These are phyloP conservation scores for Meloe dianella DNA, from an alignment of 2,888 invertebrate species.

Conservation along the genomic window DNA sequence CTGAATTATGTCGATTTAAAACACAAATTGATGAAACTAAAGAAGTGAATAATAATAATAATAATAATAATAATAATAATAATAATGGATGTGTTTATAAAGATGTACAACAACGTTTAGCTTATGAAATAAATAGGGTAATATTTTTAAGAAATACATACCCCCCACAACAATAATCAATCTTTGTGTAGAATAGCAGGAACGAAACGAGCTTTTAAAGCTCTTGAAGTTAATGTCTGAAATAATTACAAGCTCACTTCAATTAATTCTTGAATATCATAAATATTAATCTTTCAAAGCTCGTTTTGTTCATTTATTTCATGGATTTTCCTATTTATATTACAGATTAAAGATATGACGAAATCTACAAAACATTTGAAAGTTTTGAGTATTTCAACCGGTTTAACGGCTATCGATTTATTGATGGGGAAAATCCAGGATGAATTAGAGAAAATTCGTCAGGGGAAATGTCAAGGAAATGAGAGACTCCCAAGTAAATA, in stretches of 20 bases:
- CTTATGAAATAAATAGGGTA: slow-evolving; percentile 41
- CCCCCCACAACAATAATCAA: too few species aligned
- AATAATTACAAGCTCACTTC: too few species aligned
- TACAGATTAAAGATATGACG: slow-evolving; percentile 34
- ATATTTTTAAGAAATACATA: too few species aligned
- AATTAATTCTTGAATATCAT: too few species aligned
- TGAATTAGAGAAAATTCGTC: slow-evolving; percentile 45
- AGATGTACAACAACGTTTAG: slow-evolving; percentile 38
- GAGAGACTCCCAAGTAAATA: slow-evolving; percentile 2
- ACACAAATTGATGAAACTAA: slow-evolving; percentile 41
- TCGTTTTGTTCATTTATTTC: slow-evolving; percentile 12
- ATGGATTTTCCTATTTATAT: slow-evolving; percentile 20
- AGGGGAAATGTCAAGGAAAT: not conserved
- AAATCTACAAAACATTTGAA: slow-evolving; percentile 40
- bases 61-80: slow-evolving; percentile 18
- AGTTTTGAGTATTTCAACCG: slow-evolving; percentile 47
- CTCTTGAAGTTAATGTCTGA: too few species aligned
- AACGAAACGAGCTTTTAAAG: too few species aligned
- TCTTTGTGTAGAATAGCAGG: too few species aligned
- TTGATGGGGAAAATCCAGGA: slow-evolving; percentile 51
- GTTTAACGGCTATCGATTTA: slow-evolving; percentile 50
- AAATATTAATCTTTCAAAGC: too few species aligned
- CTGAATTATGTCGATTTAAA: slow-evolving; percentile 48
- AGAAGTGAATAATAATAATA: slow-evolving; percentile 12
- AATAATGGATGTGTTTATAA: slow-evolving; percentile 21